Evolutionary conservation across 2,888 invertebrate species (phyloP), one percentile per base, ranked within the genome.

Genomic region (Tetragonisca angustula): DNA sequence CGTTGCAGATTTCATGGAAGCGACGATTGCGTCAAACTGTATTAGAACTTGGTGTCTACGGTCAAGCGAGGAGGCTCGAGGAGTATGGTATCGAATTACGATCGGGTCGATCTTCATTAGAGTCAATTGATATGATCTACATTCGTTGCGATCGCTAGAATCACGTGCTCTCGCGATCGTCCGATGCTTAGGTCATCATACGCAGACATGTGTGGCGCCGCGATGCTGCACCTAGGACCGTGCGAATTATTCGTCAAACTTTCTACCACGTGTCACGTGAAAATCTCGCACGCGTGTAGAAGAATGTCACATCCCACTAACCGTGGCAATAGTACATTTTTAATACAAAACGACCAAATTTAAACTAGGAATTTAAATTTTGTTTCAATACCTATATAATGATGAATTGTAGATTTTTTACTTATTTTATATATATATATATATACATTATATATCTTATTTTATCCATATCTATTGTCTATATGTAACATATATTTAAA

Each of bases 111-210:
- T 86, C 76, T 85, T 87, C 74, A 83, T 88, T 82, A 75, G 69
- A 79, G 79, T 84, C 87, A 87, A 89, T 87, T 87, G 82, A 76
- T 74, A 62, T 76, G 85, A 82, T 88, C 88, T 81, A 85, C 68
- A 74, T 85, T 79, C 64, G 68, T 9, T 43, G 9, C 43, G 43
- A 43, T 43, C 76, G 36, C 4, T 72, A 59, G 68, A 83, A 83
- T 80, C 82, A 84, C 84, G 81, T 76, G 82, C 32, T 9, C 43
- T 59, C 52, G 83, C 36, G n/a, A 69, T 82, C 74, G 27, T 73
- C 64, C 69, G 32, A 36, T n/a, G 54, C 61, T 75, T 61, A 32
- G 52, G 71, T 79, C 79, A 61, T 65, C 50, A n/a, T 56, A 24
- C 69, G 72, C 43, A 49, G 77, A 77, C 61, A 71, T 54, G 59